Evolutionary conservation across 2,113 vertebrate species (phyloP).

Genomic region (Lepisosteus osseus): DNA sequence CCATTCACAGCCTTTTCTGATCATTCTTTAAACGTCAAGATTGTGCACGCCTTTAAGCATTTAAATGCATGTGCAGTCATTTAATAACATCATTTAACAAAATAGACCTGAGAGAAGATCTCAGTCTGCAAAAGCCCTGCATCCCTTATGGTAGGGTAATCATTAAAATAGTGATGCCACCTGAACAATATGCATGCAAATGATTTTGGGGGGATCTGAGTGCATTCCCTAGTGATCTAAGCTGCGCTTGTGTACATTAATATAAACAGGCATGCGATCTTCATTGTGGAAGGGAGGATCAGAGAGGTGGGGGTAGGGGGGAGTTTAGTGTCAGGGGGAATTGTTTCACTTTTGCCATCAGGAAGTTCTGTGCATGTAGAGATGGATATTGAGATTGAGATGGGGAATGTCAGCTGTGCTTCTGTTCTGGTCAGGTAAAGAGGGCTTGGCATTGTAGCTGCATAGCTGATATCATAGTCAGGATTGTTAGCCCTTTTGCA

Average conservation of each 20-base stretch:
- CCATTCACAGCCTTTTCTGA: too few species aligned
- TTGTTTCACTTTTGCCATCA: background rate
- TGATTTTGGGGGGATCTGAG: background rate
- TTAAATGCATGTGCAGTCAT: background rate
- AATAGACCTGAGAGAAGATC: background rate
- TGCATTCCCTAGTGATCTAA: background rate
- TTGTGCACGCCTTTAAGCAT: too few species aligned
- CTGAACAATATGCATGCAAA: background rate
- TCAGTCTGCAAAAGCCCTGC: background rate
- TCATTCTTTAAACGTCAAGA: too few species aligned
- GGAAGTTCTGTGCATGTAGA: background rate
- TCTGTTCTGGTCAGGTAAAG: background rate
- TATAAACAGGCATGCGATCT: background rate
- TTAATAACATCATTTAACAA: background rate
- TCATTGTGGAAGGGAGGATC: background rate
- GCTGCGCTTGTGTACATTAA: background rate
- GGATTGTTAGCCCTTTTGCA: too few species aligned
- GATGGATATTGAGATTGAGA: background rate
- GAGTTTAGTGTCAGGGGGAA: background rate
- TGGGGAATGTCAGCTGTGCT: background rate
- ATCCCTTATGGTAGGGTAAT: background rate
- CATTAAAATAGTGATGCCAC: slow-evolving; percentile 9
- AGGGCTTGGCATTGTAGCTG: background rate
- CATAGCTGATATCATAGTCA: too few species aligned
- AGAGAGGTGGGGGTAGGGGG: background rate